Conservation (phyloP, 2,888 invertebrate species). For the Sphecodes monilicornis region DNA sequence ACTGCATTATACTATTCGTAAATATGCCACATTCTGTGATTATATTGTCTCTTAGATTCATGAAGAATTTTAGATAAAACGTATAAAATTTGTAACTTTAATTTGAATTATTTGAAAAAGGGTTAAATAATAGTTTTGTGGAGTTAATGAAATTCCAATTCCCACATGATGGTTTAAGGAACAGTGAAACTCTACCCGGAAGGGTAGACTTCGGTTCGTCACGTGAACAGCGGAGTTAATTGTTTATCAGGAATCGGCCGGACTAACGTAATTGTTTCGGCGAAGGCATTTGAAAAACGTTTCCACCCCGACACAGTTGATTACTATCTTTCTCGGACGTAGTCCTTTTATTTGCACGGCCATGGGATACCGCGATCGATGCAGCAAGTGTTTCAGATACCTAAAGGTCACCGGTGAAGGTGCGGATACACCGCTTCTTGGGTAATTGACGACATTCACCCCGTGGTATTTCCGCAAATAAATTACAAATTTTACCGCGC, state of each 20-base stretch:
- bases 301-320: slow-evolving; percentile 37
- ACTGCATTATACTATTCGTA: too few species aligned
- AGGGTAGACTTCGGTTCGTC: background rate
- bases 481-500: slow-evolving; percentile 44
- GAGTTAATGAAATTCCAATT: background rate
- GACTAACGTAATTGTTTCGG: slow-evolving; percentile 34
- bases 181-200: slow-evolving; percentile 1
- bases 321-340: slow-evolving; percentile 53
- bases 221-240: slow-evolving; percentile 20
- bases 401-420: slow-evolving; percentile 69
- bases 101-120: too few species aligned
- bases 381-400: slow-evolving; percentile 37
- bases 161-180: background rate
- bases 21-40: too few species aligned
- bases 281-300: slow-evolving; percentile 30
- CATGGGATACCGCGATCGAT: slow-evolving; percentile 64
- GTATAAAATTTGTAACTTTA: too few species aligned
- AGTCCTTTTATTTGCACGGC: slow-evolving; percentile 61
- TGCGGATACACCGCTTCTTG: slow-evolving; percentile 40
- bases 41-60: too few species aligned
- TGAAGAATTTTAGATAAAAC: too few species aligned
- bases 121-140: background rate
- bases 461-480: slow-evolving; percentile 57
- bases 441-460: slow-evolving; percentile 50
- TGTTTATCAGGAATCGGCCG: slow-evolving; percentile 43